Conservation (phyloP, 2,888 invertebrate genomes). For the Epirrita christyi region DNA sequence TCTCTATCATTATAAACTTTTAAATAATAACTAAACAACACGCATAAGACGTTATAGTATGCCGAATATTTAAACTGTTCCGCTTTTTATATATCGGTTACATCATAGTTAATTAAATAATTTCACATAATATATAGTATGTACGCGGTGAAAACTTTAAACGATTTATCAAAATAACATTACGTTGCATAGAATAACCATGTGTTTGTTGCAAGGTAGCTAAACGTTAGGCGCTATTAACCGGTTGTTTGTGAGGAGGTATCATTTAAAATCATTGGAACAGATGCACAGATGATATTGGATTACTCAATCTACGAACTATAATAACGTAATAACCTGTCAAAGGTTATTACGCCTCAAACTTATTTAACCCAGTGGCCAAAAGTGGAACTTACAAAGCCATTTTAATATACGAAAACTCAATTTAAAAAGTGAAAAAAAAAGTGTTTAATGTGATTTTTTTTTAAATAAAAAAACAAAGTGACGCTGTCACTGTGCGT, state of each 20-base stretch:
- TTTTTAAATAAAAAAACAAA: too few species aligned
- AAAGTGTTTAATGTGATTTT: too few species aligned
- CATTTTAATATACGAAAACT: too few species aligned
- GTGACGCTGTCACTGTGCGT: too few species aligned
- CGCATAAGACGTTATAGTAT: background rate
- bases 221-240: background rate
- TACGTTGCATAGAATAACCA: background rate
- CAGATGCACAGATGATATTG: background rate
- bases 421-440: too few species aligned
- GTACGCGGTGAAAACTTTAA: background rate
- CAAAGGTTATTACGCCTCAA: too few species aligned
- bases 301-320: too few species aligned
- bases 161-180: conserved; percentile 1
- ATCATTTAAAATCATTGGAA: background rate
- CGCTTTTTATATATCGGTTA: conserved; percentile 7
- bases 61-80: conserved; percentile 5
- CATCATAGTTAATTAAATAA: conserved; percentile 14
- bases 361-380: too few species aligned
- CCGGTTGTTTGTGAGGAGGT: background rate
- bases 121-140: background rate
- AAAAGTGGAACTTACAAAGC: too few species aligned
- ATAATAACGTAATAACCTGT: too few species aligned
- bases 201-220: background rate
- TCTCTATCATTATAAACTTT: too few species aligned
- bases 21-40: too few species aligned